Conservation (phyloP, 2,797 vertebrate species). For the Halcyon badia region DNA sequence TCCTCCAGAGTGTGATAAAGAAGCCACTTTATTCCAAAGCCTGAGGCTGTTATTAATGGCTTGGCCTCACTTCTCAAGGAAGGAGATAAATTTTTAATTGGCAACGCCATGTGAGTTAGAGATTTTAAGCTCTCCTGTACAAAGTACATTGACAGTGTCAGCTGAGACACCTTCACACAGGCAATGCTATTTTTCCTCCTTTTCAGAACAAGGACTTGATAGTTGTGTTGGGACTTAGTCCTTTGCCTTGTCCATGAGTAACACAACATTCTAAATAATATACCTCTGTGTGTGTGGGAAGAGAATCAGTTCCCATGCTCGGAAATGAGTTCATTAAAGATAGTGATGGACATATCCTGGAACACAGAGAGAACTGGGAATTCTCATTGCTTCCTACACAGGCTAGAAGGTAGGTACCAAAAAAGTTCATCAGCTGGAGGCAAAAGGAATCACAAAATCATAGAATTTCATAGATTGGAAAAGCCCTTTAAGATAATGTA, state of each 20-base stretch:
- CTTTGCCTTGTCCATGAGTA: neutral
- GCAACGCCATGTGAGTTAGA: neutral
- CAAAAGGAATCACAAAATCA: neutral
- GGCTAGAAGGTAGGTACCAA: neutral
- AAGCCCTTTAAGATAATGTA: no score
- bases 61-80: neutral
- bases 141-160: neutral
- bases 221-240: neutral
- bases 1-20: neutral
- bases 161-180: neutral
- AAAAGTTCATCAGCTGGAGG: neutral
- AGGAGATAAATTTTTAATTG: neutral
- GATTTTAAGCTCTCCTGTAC: neutral
- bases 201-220: neutral
- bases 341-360: accelerated
- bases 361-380: neutral
- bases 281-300: neutral
- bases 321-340: neutral
- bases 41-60: neutral
- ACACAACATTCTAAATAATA: neutral
- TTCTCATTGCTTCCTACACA: neutral
- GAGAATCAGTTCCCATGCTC: neutral
- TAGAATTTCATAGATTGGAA: no score
- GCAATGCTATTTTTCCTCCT: neutral
- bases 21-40: neutral